phyloP scores from a whole-genome alignment of 2,797 vertebrate genomes.

The Argentina silus region DNA sequence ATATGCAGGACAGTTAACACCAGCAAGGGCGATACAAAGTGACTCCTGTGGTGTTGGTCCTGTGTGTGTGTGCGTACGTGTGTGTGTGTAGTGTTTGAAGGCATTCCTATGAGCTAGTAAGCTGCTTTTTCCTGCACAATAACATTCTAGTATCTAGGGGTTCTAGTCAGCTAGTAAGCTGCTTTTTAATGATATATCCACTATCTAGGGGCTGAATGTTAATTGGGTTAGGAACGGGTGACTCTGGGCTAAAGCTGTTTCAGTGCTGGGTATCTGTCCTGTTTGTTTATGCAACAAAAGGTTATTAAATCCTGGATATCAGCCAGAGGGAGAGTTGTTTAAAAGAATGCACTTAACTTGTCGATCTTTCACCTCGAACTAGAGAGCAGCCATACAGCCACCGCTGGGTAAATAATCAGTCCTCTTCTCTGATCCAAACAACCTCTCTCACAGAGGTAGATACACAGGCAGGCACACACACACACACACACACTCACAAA shows the following conservation, averaged over 20 bases:
- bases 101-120: background rate
- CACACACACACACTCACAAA: background rate
- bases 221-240: background rate
- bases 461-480: conserved; percentile 2
- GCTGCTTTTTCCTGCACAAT: background rate
- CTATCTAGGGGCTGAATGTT: background rate
- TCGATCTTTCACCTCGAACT: conserved; percentile 37
- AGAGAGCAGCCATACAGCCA: conserved; percentile 43
- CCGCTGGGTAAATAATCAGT: conserved; percentile 52
- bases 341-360: conserved; percentile 49
- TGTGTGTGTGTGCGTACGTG: background rate
- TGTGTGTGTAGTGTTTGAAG: background rate
- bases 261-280: background rate
- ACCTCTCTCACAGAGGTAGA: background rate
- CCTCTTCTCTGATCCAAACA: conserved; percentile 21
- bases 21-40: background rate
- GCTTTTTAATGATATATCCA: background rate
- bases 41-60: conserved; percentile 1
- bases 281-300: conserved; percentile 22
- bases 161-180: background rate
- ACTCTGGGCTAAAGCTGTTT: background rate
- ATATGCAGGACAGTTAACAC: background rate
- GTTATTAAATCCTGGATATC: conserved; percentile 26
- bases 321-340: conserved; percentile 29
- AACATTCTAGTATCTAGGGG: background rate